These are phyloP conservation scores for Callaeas wilsoni DNA, from an alignment of 2,113 vertebrate species.

Conservation along the genomic window DNA sequence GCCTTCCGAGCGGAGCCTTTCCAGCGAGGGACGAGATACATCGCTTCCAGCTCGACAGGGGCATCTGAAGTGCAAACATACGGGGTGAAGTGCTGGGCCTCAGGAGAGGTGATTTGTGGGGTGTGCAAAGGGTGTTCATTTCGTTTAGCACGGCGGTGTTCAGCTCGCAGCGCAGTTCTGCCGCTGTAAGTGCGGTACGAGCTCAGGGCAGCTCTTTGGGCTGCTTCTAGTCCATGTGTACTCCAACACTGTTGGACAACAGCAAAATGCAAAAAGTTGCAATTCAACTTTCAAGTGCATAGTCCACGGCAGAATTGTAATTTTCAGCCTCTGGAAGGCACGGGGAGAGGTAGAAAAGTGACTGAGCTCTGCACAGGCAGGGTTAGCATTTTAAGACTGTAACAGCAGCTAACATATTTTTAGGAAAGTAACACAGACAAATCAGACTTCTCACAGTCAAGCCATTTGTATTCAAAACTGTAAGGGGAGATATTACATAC, in stretches of 20 bases:
- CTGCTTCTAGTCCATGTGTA: accelerated
- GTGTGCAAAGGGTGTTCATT: not conserved
- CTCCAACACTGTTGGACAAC: not conserved
- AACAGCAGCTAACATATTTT: not conserved
- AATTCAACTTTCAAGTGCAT: not conserved
- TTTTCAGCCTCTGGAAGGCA: not conserved
- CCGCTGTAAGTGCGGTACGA: accelerated
- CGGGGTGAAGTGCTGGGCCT: not conserved
- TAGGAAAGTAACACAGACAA: not conserved
- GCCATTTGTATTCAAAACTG: not conserved
- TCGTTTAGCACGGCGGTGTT: accelerated
- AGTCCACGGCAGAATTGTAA: not conserved
- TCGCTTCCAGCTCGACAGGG: not conserved
- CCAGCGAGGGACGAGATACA: not conserved
- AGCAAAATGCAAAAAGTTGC: not conserved
- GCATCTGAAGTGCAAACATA: accelerated
- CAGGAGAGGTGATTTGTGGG: not conserved
- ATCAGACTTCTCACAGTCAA: not conserved
- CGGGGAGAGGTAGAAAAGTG: accelerated
- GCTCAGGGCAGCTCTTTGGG: not conserved
- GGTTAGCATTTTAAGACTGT: not conserved
- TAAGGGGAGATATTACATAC: not conserved
- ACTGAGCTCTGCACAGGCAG: not conserved
- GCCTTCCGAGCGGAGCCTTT: accelerated
- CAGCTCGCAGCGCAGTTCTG: accelerated